phyloP scores from a whole-genome alignment of 2,888 invertebrate species.

The Rhynchonema sp. region DNA sequence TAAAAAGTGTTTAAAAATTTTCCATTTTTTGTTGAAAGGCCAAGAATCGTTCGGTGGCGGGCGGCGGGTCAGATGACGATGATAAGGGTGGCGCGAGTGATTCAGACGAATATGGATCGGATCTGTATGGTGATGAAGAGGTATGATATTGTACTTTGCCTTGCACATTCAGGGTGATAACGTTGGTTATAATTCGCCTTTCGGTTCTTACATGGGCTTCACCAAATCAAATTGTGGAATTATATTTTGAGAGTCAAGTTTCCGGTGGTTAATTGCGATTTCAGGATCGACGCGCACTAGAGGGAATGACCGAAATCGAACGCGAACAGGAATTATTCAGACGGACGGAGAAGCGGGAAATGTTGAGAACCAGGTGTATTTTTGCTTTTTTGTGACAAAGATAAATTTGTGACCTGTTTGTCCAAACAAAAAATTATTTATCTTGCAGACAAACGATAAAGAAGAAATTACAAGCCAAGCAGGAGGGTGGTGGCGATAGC shows the following conservation, averaged over 20 bases:
- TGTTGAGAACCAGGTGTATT: conserved; percentile 59
- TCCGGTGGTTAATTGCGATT: too few species aligned
- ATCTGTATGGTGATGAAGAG: background rate
- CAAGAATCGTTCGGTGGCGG: background rate
- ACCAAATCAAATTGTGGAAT: too few species aligned
- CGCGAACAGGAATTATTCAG: conserved; percentile 91
- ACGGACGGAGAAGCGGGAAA: conserved; percentile 77
- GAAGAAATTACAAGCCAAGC: background rate
- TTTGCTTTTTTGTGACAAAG: background rate
- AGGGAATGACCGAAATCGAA: conserved; percentile 84
- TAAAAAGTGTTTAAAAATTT: background rate
- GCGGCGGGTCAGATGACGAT: background rate
- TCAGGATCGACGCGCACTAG: conserved; percentile 45
- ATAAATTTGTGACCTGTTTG: background rate
- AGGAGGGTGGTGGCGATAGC: conserved; percentile 1
- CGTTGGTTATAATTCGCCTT: background rate
- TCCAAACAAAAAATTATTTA: background rate
- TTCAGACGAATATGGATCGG: background rate
- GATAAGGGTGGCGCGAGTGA: background rate
- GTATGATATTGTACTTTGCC: background rate
- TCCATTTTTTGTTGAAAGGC: background rate
- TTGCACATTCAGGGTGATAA: background rate
- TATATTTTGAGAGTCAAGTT: too few species aligned
- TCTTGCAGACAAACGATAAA: conserved; percentile 3
- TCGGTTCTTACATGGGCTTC: too few species aligned